Base-by-base conservation (phyloP, 2,797 vertebrate species). In the Ibycter americanus region DNA sequence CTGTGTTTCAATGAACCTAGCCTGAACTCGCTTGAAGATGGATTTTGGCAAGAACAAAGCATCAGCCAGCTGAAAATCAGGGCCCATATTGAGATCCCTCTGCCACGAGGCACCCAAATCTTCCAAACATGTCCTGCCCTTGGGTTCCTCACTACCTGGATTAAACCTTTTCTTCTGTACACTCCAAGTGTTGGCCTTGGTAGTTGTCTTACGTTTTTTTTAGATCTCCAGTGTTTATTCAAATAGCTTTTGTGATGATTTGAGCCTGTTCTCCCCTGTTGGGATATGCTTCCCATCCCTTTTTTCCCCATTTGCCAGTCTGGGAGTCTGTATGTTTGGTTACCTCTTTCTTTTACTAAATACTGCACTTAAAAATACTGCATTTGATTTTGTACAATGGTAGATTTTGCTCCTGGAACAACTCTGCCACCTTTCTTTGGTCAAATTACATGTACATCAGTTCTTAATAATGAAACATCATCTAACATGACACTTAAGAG, bases 361-460 rank as follows among this genome's bases (percentile, higher is more conserved):
- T 55, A 51, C 0, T 65, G 9, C 32, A 46, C 42, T 68, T 85
- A 49, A 91, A 84, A 95, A 83, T 22, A 42, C 8, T 15, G 4
- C 20, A 32, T 78, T 93, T 92, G 9, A 9, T n/a, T 85, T 77
- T 87, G 12, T 44, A 27, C 42, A 59, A 83, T 40, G 31, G 71
- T 74, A 51, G 23, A 19, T 71, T 82, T 95, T 95, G 80, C 93
- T 93, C 15, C 67, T 92, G 89, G 81, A 96, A 95, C 95, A 95
- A 89, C 56, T 97, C 94, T 96, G 87, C 93, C 90, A 95, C 86
- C 90, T 94, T 63, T 92, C 96, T 97, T 93, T 95, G 72, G 81
- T 83, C 83, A 96, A 96, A 93, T 87, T 83, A 36, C 47, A 56
- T 5, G 1, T 83, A 47, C 5, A 2, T 61, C 29, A 71, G 8